Conservation (phyloP, 2,888 invertebrate genomes). For the Sminthurides aquaticus region DNA sequence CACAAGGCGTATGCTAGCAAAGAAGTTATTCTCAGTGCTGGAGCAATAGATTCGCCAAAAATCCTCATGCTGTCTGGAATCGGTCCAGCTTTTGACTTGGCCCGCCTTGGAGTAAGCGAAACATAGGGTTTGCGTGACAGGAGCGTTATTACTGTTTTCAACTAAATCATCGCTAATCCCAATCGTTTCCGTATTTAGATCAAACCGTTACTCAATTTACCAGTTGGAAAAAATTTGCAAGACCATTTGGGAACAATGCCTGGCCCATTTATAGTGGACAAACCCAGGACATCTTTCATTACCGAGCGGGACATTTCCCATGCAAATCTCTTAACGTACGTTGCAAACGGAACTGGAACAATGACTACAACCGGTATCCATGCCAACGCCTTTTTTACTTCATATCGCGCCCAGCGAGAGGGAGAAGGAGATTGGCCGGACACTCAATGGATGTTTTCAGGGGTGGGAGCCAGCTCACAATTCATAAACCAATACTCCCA, state of each 20-base stretch:
- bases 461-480: slow-evolving; percentile 29
- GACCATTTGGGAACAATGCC: slow-evolving; percentile 42
- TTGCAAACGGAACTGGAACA: slow-evolving; percentile 39
- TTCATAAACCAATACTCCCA: slow-evolving; percentile 32
- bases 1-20: slow-evolving; percentile 37
- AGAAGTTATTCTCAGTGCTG: slow-evolving; percentile 40
- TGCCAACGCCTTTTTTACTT: slow-evolving; percentile 41
- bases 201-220: slow-evolving; percentile 31
- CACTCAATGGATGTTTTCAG: slow-evolving; percentile 40
- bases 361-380: slow-evolving; percentile 30
- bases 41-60: slow-evolving; percentile 27
- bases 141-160: too few relatives aligned
- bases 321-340: slow-evolving; percentile 26
- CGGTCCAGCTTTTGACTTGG: slow-evolving; percentile 23
- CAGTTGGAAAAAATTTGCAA: slow-evolving; percentile 40
- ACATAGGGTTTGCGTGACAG: too few relatives aligned
- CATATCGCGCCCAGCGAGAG: slow-evolving; percentile 32
- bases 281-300: slow-evolving; percentile 33
- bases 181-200: slow-evolving; percentile 20
- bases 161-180: background rate
- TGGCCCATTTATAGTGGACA: slow-evolving; percentile 36
- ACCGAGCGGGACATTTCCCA: slow-evolving; percentile 30
- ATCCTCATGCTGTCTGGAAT: slow-evolving; percentile 28
- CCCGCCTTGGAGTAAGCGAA: slow-evolving; percentile 21
- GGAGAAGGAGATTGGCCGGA: slow-evolving; percentile 40